phyloP scores from a whole-genome alignment of 1,140 invertebrate species.

The Brachionus manjavacas region DNA sequence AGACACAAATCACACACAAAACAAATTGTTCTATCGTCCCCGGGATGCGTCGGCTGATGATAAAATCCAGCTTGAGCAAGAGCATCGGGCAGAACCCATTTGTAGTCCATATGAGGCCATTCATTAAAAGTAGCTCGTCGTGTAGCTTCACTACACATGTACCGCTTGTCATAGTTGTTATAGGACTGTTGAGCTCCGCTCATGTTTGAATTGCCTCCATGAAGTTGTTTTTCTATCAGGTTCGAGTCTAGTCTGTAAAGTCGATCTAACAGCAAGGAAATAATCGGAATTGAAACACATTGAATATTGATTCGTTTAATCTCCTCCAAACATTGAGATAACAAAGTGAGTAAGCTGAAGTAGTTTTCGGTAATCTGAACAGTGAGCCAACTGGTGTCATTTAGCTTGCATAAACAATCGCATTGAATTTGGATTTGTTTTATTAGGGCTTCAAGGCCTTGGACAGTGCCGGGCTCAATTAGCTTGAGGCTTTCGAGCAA shows the following conservation, averaged over 20 bases:
- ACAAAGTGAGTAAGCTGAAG: background rate
- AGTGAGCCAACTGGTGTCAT: constrained; percentile 34
- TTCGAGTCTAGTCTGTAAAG: constrained; percentile 11
- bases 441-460: background rate
- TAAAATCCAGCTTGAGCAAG: constrained; percentile 91
- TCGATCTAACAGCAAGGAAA: constrained; percentile 7
- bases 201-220: background rate
- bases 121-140: constrained; percentile 79
- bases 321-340: constrained; percentile 21
- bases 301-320: constrained; percentile 12
- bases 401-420: background rate
- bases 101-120: constrained; percentile 94
- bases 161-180: constrained; percentile 48
- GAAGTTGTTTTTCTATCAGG: constrained; percentile 14
- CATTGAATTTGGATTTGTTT: constrained; percentile 26
- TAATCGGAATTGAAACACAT: constrained; percentile 9
- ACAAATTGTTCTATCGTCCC: constrained; percentile 87
- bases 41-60: constrained; percentile 77
- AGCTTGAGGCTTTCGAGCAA: background rate
- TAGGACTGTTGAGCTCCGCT: background rate
- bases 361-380: constrained; percentile 16
- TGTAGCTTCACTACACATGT: constrained; percentile 83
- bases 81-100: constrained; percentile 85
- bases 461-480: background rate
- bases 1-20: constrained; percentile 86